A percentile compares a stretch with the other conserved stretches of the same genome.
These are phyloP conservation scores for Carlito syrichta DNA, from an alignment of 2,113 vertebrate species.

Conservation along the genomic window DNA sequence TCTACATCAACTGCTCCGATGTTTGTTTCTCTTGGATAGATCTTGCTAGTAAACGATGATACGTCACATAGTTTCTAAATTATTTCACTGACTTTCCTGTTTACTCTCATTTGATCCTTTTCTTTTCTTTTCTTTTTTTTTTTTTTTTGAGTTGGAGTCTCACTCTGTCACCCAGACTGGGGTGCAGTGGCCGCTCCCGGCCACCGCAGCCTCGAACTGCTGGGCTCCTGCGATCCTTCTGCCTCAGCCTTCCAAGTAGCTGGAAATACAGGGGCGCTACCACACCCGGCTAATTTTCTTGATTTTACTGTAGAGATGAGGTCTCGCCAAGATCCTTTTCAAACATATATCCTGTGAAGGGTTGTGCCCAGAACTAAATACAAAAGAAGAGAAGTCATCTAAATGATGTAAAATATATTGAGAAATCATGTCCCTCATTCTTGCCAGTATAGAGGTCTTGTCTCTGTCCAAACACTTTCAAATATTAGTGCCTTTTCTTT, in stretches of 20 bases:
- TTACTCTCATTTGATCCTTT: neutral
- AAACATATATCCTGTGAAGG: neutral
- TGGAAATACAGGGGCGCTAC: too few relatives aligned
- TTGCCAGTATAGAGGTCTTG: too few relatives aligned
- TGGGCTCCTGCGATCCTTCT: too few relatives aligned
- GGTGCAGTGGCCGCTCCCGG: too few relatives aligned
- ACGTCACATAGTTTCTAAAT: neutral
- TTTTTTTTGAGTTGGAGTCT: too few relatives aligned
- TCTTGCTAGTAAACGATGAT: neutral
- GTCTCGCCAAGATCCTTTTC: neutral
- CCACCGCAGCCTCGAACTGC: too few relatives aligned
- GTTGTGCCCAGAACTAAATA: neutral
- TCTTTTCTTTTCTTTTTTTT: too few relatives aligned
- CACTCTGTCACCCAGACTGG: too few relatives aligned
- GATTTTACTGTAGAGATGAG: too few relatives aligned
- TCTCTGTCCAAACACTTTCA: neutral
- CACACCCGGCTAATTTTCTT: too few relatives aligned
- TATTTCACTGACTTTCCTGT: neutral
- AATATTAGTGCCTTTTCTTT: neutral
- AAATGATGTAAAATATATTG: neutral
- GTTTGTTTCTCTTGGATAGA: neutral
- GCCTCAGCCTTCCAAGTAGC: too few relatives aligned
- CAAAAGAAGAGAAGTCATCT: neutral
- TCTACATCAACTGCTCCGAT: neutral
- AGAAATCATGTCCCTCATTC: neutral